Evolutionary conservation across 2,888 invertebrate species (phyloP), one percentile per base, ranked within the genome.

Genomic region (Chloroclysta siterata): DNA sequence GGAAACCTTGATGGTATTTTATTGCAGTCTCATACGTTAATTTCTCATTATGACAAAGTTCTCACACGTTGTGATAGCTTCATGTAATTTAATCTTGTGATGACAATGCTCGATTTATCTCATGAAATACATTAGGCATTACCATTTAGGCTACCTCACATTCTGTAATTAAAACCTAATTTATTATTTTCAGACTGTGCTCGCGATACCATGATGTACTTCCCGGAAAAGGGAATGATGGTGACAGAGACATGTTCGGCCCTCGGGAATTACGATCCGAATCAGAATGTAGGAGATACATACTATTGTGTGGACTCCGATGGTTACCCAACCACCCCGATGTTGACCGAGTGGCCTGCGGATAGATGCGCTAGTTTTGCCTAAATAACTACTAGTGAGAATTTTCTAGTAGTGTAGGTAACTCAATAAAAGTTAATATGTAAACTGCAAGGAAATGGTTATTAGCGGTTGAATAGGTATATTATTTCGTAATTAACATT

Each of bases 301-400:
- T 88, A 81, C 73, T 94, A 94, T 83, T 95, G 95, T 75, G 94
- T 95, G 5, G 95, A 95, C 79, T 77, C 79, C 2, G 95, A 95
- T 81, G 95, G 95, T 0, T 95, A 94, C 76, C 76, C 80, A 11
- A 80, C 72, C 10, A 79, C 79, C 2, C 79, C 75, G 17, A 70
- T 85, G 65, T 53, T 76, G 58, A 67, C 72, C 6, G 71, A 54
- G 5, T 82, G 76, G 83, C 85, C 84, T n/a, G 42, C 65, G 0
- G 83, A 80, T 65, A 65, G 63, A 14, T 85, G 83, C 53, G 72
- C 70, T 22, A 79, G 75, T 68, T 73, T 69, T 63, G 74, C 76
- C 7, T 51, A 51, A 11, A 51, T 50, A 3, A 22, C n/a, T n/a
- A n/a, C n/a, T n/a, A 22, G 1, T 3, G 22, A 22, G 22, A 22